Evolutionary conservation across 2,888 invertebrate genomes (phyloP).

Genomic region (Carterocephalus palaemon): DNA sequence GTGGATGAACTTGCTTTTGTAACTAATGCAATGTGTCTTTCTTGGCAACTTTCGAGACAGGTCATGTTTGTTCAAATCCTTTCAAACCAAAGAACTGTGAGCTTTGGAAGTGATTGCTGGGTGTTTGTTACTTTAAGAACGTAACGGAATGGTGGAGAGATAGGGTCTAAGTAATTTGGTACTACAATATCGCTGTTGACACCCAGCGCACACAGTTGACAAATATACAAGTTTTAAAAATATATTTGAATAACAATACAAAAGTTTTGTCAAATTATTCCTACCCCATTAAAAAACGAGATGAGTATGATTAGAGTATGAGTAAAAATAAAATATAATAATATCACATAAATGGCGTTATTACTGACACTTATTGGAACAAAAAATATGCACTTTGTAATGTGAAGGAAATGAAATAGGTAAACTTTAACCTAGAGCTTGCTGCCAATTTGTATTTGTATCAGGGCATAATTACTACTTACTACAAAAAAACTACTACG

Average conservation of each 20-base stretch:
- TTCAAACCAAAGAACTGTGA: conserved; percentile 43
- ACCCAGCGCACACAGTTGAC: conserved; percentile 7
- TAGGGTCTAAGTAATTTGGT: conserved; percentile 47
- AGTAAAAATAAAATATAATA: no score
- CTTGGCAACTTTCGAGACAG: conserved; percentile 68
- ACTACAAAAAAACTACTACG: no score
- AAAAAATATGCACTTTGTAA: no score
- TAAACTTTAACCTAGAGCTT: no score
- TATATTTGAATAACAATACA: background rate
- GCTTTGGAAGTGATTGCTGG: conserved; percentile 40
- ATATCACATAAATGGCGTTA: no score
- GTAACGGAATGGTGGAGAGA: conserved; percentile 30
- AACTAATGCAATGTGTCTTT: conserved; percentile 28
- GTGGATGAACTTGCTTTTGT: background rate
- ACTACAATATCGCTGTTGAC: conserved; percentile 14
- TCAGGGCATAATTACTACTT: no score
- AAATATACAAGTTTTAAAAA: background rate
- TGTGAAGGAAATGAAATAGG: no score
- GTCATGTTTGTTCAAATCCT: conserved; percentile 53
- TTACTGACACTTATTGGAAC: no score
- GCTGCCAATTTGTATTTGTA: no score
- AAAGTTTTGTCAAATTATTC: background rate
- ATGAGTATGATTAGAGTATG: no score
- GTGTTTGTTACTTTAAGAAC: conserved; percentile 33
- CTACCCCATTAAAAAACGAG: no score